Evolutionary conservation across 2,797 vertebrate genomes (phyloP), one percentile per base, ranked within the genome.

Genomic region (Aeoliscus strigatus): DNA sequence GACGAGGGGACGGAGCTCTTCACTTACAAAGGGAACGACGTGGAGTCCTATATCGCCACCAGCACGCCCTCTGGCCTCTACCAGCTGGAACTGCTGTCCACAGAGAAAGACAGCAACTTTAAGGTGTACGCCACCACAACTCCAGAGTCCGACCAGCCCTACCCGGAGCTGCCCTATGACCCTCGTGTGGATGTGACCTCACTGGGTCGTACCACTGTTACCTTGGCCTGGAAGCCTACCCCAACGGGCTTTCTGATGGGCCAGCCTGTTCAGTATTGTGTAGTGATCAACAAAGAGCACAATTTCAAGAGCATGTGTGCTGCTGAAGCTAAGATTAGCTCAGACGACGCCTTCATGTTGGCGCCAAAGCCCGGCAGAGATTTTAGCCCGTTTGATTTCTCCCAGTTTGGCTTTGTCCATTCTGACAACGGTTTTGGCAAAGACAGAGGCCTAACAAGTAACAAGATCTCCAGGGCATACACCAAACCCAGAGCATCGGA

Each of bases 221-320:
- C 94, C 0, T 73, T 99, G 72, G 92, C 93, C 0, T 99, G 96
- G 96, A 99, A 99, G 38, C 93, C 94, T 0, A 98, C 93, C 1
- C 96, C 96, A 11, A 97, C 94, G 0, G 87, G 91, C 34, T 89
- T 88, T 1, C 47, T 94, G 33, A 86, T 97, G 84, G 90, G 86
- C 36, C 95, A 95, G 60, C 93, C 96, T 0, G 87, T 95, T 25
- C 91, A 93, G 54, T 98, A 99, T 49, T 99, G 96, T 9, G 90
- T 98, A 9, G 94, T 99, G 33, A 88, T 98, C 79, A 97, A 92
- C 81, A 94, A 93, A 43, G 94, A 98, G 55, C 96, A 99, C 86
- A 99, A 99, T 60, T 98, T 99, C 74, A 99, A 99, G 81, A 99
- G 96, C 50, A 90, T 99, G 60, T 99, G 96, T 4, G 96, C 94